phyloP scores from a whole-genome alignment of 1,140 invertebrate species.

The Venturia canescens region DNA sequence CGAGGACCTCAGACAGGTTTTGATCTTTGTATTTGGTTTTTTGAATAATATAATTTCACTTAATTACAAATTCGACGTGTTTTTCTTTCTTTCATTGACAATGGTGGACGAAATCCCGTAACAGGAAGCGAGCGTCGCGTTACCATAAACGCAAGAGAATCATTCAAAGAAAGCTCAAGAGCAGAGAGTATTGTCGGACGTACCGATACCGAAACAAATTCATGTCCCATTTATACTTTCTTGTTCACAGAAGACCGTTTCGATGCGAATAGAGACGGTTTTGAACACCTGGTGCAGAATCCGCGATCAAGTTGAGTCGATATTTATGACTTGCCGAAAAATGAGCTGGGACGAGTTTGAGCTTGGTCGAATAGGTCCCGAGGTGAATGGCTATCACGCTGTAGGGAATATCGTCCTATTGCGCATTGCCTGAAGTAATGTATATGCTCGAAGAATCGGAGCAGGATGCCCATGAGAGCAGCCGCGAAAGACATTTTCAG shows the following conservation, averaged over 20 bases:
- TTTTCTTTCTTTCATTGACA: neutral
- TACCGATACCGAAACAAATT: neutral
- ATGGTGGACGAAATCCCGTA: constrained; percentile 40
- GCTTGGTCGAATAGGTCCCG: neutral
- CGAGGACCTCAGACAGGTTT: constrained; percentile 1
- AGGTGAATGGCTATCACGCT: constrained; percentile 46
- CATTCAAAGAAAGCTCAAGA: constrained; percentile 32
- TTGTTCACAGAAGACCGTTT: constrained; percentile 57
- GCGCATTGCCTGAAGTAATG: neutral
- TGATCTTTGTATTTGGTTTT: constrained; percentile 4
- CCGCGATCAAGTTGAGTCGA: constrained; percentile 13
- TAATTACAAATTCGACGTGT: constrained; percentile 26
- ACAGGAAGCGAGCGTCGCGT: constrained; percentile 52
- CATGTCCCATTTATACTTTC: constrained; percentile 10
- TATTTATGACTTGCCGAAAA: constrained; percentile 4
- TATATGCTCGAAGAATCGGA: neutral
- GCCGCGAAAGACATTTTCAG: constrained; percentile 28
- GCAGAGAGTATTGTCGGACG: too few species aligned
- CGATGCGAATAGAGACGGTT: constrained; percentile 59
- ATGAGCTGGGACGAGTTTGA: constrained; percentile 33
- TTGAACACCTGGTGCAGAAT: constrained; percentile 45
- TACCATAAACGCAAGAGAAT: constrained; percentile 39
- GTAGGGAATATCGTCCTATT: constrained; percentile 50
- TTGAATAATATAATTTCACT: neutral
- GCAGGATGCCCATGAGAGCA: neutral